Evolutionary conservation across 2,797 vertebrate species (phyloP), one percentile per base, ranked within the genome.

Genomic region (Salarias fasciatus): DNA sequence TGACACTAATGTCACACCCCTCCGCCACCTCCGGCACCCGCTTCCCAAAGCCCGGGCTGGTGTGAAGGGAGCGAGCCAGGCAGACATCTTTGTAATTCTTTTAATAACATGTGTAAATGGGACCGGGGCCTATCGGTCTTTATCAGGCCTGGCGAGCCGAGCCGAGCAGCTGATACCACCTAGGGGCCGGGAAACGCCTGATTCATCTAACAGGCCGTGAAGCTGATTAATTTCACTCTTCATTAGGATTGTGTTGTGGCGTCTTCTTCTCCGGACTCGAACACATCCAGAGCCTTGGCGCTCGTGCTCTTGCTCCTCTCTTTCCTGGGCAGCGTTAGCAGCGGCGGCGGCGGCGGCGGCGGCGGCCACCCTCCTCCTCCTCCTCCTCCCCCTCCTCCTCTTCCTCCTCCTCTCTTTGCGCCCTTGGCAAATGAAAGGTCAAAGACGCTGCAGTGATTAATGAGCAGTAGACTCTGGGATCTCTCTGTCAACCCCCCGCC

Each of bases 351-450:
- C 63, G 10, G 38, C 58, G 56, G 76, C 85, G 63, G 66, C 63
- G 8, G 38, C 60, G 53, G 76, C 86, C 77, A 55, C 75, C 85
- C 79, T 77, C 82, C 86, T 83, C 87, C 85, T 89, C 78, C 80
- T 84, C 18, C 75, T 83, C 72, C 75, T 88, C n/a, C n/a, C n/a
- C n/a, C n/a, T n/a, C n/a, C n/a, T n/a, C n/a, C n/a, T n/a, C n/a
- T n/a, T 78, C 82, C 86, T 83, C 87, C 85, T 89, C 78, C 80
- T 84, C 75, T 83, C 72, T 75, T 88, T 85, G 89, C 76, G 91
- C 93, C 93, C 93, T 94, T 94, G 93, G 92, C 92, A 93, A 93
- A 94, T 92, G 92, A 93, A 94, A 94, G 93, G 93, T 94, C 92
- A 93, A 92, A 93, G 91, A 94, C 91, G 87, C 89, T 90, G 90